Conservation (phyloP, 2,113 vertebrate genomes). For the Chaenocephalus aceratus region DNA sequence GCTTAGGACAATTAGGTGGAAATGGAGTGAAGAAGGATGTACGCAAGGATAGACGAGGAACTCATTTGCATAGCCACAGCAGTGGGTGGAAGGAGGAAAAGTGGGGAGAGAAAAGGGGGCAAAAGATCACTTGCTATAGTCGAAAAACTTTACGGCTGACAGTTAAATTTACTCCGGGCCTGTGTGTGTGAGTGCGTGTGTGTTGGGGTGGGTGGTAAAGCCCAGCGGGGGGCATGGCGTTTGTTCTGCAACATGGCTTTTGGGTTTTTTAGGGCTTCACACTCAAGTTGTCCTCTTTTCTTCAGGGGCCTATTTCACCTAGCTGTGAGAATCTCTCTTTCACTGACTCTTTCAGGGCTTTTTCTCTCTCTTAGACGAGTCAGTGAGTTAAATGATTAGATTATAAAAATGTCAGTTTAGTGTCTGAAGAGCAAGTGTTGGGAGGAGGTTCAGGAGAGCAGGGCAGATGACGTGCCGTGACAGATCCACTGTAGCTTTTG, state of each 20-base stretch:
- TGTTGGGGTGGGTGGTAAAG: slow-evolving; percentile 60
- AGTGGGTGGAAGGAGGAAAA: slow-evolving; percentile 58
- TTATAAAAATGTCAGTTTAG: slow-evolving; percentile 33
- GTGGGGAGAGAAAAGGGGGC: slow-evolving; percentile 55
- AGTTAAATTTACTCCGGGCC: slow-evolving; percentile 77
- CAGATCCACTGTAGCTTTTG: slow-evolving; percentile 10
- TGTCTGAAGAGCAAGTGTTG: background rate
- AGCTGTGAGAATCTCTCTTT: slow-evolving; percentile 34
- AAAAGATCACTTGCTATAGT: slow-evolving; percentile 71
- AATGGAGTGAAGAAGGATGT: slow-evolving; percentile 16
- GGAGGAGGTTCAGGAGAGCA: slow-evolving; percentile 19
- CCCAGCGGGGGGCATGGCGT: slow-evolving; percentile 71
- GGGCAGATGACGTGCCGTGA: slow-evolving; percentile 7
- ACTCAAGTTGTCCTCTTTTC: slow-evolving; percentile 66
- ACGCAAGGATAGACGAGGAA: slow-evolving; percentile 35
- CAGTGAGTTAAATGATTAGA: slow-evolving; percentile 23
- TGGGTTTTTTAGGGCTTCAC: slow-evolving; percentile 76
- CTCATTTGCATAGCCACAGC: slow-evolving; percentile 66
- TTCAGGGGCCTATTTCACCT: slow-evolving; percentile 57
- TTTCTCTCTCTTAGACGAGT: slow-evolving; percentile 6
- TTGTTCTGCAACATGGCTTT: slow-evolving; percentile 81
- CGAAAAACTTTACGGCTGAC: slow-evolving; percentile 81
- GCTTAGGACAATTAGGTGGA: slow-evolving; percentile 14
- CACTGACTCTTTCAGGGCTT: background rate
- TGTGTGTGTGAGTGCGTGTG: slow-evolving; percentile 60